Evolutionary conservation across 2,113 vertebrate genomes (phyloP), one percentile per base, ranked within the genome.

Genomic region (Lepisosteus oculatus): DNA sequence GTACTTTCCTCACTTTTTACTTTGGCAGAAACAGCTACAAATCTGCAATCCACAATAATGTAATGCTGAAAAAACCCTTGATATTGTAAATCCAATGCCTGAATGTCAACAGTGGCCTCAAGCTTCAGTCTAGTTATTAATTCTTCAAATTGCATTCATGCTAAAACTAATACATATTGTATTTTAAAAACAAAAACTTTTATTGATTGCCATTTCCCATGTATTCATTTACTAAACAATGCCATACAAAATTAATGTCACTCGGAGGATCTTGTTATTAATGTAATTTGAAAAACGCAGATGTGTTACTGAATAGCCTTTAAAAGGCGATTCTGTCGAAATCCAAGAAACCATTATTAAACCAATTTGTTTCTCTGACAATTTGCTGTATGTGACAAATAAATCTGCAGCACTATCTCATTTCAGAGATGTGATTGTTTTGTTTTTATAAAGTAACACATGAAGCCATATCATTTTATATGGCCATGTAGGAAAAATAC

Each of bases 271-370:
- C 15, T 66, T 8, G 64, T 66, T 44, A 47, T 44, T 45, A 44
- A 44, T 66, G 64, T 7, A n/a, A n/a, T 47, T 47, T 4, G 4
- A 45, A 13, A 9, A 44, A n/a, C 13, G 15, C 11, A 15, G 43
- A 15, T 13, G 14, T 43, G 43, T 13, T 42, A 45, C 47, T 6
- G 63, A 65, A 66, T 4, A n/a, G 43, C 43, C 45, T 47, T 66
- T n/a, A 6, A n/a, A 6, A 66, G 64, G 45, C 43, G 45, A 66
- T n/a, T 3, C 8, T 42, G 64, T 14, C n/a, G 42, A 45, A n/a
- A 44, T 15, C 45, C 6, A 45, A 66, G 43, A 45, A 66, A 66
- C 45, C 45, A 45, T 66, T 66, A 66, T 66, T 66, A 44, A 66
- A 45, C 42, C 64, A 51, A 51, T 51, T 9, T 51, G 47, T 51